Conservation (phyloP, 2,888 invertebrate species). For the Graphium colonna region DNA sequence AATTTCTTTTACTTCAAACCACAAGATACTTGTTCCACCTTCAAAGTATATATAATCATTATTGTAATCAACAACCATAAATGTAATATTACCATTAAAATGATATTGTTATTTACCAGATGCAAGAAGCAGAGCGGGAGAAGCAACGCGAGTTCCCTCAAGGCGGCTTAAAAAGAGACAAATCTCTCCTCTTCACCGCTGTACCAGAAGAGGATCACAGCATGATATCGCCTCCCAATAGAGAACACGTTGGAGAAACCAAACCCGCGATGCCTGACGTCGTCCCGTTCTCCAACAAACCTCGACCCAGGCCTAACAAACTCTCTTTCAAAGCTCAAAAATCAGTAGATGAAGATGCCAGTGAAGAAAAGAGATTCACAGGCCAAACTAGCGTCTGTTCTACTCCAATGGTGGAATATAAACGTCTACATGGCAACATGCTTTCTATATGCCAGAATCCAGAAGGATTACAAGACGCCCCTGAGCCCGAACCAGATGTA, state of each 20-base stretch:
- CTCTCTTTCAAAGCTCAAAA: slow-evolving; percentile 78
- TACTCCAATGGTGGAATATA: slow-evolving; percentile 88
- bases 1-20: too few relatives aligned
- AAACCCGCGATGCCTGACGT: slow-evolving; percentile 71
- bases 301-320: slow-evolving; percentile 76
- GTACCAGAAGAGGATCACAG: slow-evolving; percentile 88
- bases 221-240: slow-evolving; percentile 69
- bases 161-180: slow-evolving; percentile 86
- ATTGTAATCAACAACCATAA: too few relatives aligned
- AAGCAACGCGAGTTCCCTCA: slow-evolving; percentile 71
- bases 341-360: slow-evolving; percentile 78
- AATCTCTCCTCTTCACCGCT: slow-evolving; percentile 89
- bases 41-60: too few relatives aligned
- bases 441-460: slow-evolving; percentile 87
- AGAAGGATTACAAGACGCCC: slow-evolving; percentile 74
- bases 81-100: too few relatives aligned
- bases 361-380: slow-evolving; percentile 79
- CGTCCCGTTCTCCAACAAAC: slow-evolving; percentile 74
- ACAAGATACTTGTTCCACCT: too few relatives aligned
- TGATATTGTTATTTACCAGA: slow-evolving; percentile 53
- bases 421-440: slow-evolving; percentile 85
- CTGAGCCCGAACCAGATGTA: slow-evolving; percentile 54
- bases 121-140: slow-evolving; percentile 67
- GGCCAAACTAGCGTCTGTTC: slow-evolving; percentile 88
- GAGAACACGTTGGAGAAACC: slow-evolving; percentile 45